phyloP scores from a whole-genome alignment of 1,140 invertebrate species.

The Condylostylus longicornis region DNA sequence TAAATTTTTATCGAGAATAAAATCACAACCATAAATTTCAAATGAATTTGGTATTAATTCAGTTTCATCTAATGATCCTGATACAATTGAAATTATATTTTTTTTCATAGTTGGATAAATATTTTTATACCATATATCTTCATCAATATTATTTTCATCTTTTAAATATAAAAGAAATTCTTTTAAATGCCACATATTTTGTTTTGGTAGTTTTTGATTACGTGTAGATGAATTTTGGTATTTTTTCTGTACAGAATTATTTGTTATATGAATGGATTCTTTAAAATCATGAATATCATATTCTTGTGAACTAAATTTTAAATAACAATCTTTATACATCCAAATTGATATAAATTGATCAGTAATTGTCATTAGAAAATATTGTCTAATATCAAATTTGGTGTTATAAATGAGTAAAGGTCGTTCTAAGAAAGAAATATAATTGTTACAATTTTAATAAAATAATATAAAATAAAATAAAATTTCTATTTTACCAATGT shows the following conservation, averaged over 20 bases:
- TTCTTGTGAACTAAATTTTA: conserved; percentile 78
- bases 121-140: conserved; percentile 41
- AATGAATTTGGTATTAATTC: conserved; percentile 63
- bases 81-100: conserved; percentile 62
- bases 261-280: conserved; percentile 81
- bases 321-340: conserved; percentile 78
- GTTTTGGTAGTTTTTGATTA: conserved; percentile 50
- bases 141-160: conserved; percentile 24
- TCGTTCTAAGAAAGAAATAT: conserved; percentile 41
- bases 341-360: conserved; percentile 64
- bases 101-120: conserved; percentile 80
- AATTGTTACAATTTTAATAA: neutral
- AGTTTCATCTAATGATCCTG: conserved; percentile 61
- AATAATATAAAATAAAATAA: neutral
- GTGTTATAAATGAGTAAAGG: conserved; percentile 73
- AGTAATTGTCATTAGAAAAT: conserved; percentile 74
- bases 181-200: conserved; percentile 77
- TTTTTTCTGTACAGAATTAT: conserved; percentile 78
- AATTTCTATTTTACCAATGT: conserved; percentile 56
- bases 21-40: conserved; percentile 86
- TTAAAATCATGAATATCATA: conserved; percentile 70
- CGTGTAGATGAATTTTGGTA: conserved; percentile 52
- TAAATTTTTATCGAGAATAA: conserved; percentile 72
- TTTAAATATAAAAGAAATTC: conserved; percentile 56
- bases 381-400: conserved; percentile 84